Percentiles rank a stretch among this genome's conserved stretches.
Conservation (phyloP, 2,888 invertebrate genomes). For the Aethes cnicana region DNA sequence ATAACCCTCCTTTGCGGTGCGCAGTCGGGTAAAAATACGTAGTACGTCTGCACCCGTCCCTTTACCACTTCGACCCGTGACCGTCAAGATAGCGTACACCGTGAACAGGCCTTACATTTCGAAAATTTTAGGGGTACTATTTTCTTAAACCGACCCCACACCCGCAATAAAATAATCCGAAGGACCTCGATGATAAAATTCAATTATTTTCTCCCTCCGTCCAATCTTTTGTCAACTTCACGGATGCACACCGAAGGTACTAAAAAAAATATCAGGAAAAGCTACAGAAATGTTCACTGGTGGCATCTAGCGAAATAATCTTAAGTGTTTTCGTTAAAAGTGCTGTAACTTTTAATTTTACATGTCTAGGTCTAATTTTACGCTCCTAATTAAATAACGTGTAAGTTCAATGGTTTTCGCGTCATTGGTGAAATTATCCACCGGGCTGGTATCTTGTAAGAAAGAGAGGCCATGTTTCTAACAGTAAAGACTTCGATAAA, state of each 20-base stretch:
- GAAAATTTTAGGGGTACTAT: no score
- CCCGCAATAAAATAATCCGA: conserved; percentile 53
- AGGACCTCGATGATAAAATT: conserved; percentile 54
- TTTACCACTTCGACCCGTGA: no score
- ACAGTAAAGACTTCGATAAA: conserved; percentile 63
- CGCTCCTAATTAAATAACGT: conserved; percentile 27
- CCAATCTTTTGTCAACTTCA: conserved; percentile 34
- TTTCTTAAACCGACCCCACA: conserved; percentile 44
- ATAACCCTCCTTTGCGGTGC: no score
- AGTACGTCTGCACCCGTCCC: no score
- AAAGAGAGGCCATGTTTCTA: conserved; percentile 55
- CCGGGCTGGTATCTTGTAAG: conserved; percentile 37
- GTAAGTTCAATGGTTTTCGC: conserved; percentile 7
- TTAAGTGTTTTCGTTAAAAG: conserved; percentile 42
- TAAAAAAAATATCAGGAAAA: conserved; percentile 44
- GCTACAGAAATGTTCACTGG: no score
- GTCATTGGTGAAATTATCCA: conserved; percentile 23
- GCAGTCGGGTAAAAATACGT: no score
- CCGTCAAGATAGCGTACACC: no score
- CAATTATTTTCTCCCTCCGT: conserved; percentile 52
- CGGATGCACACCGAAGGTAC: conserved; percentile 43
- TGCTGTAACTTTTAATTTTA: no score
- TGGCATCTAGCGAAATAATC: no score
- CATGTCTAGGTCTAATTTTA: no score
- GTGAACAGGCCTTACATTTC: no score